Percentiles rank a stretch among this genome's conserved stretches.
Evolutionary conservation across 2,113 vertebrate species (phyloP).

Genomic region (Hypocryptadius cinnamomeus): DNA sequence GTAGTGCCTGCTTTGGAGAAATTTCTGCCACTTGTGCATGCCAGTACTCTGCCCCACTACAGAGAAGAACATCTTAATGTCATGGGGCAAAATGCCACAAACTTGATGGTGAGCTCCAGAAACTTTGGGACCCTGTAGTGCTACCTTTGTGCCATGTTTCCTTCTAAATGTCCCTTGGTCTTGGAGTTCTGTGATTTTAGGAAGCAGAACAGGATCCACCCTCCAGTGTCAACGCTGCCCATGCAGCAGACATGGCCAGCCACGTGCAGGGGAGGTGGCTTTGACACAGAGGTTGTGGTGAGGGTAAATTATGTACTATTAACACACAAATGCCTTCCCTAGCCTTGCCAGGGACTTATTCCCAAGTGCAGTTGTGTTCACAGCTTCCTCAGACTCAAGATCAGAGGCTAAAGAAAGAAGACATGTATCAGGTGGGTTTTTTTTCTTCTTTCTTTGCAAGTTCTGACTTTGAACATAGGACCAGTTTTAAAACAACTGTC

Average conservation of each 20-base stretch:
- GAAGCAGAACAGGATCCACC: background rate
- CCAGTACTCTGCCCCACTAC: no score
- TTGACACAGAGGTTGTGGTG: background rate
- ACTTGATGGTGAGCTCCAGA: background rate
- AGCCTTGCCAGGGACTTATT: background rate
- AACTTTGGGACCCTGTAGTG: background rate
- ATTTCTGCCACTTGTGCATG: background rate
- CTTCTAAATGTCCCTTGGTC: background rate
- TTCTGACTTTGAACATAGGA: background rate
- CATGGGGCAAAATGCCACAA: fast-evolving
- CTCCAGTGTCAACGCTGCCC: background rate
- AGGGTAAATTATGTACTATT: background rate
- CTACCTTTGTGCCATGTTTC: background rate
- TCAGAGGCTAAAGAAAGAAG: background rate
- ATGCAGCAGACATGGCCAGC: background rate
- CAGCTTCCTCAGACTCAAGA: background rate
- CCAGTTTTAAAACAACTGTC: background rate
- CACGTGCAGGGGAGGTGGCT: background rate
- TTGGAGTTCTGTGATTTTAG: background rate
- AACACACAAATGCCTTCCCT: background rate
- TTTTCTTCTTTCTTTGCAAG: background rate
- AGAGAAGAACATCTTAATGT: background rate
- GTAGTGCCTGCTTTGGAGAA: background rate
- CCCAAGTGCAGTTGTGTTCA: background rate
- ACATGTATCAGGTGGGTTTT: background rate